These are phyloP conservation scores for Epirrhoe alternata DNA, from an alignment of 2,888 invertebrate genomes.

Conservation along the genomic window DNA sequence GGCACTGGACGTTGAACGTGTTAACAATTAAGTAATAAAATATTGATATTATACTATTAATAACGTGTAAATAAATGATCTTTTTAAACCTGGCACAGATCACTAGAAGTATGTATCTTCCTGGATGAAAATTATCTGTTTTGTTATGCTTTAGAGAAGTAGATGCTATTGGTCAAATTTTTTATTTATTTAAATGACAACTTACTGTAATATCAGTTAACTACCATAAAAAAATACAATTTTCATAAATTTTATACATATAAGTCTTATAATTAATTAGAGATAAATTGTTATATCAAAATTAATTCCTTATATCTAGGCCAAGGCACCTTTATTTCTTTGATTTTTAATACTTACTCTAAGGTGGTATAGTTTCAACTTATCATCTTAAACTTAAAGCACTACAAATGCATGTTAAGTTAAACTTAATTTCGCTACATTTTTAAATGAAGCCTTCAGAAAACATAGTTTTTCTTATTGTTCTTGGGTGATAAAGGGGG, in stretches of 20 bases:
- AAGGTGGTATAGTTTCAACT: background rate
- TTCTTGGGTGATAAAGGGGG: background rate
- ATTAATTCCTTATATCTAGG: background rate
- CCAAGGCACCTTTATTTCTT: background rate
- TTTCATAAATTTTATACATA: background rate
- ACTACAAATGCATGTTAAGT: background rate
- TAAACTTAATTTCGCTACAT: background rate
- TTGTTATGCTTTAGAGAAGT: no score
- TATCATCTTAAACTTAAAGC: background rate
- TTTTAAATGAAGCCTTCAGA: background rate
- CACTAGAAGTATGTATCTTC: no score
- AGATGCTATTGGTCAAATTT: no score
- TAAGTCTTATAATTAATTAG: background rate
- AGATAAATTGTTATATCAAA: background rate
- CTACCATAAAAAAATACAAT: background rate
- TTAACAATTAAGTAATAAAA: slow-evolving; percentile 11
- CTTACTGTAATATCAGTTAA: no score
- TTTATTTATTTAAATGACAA: no score
- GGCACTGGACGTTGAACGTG: no score
- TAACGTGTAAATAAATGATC: no score
- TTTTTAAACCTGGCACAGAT: background rate
- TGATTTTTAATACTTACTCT: background rate
- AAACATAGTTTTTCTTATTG: background rate
- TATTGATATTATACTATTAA: background rate
- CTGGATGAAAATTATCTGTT: no score